Conservation (phyloP, 2,888 invertebrate species). For the Eurois occulta region DNA sequence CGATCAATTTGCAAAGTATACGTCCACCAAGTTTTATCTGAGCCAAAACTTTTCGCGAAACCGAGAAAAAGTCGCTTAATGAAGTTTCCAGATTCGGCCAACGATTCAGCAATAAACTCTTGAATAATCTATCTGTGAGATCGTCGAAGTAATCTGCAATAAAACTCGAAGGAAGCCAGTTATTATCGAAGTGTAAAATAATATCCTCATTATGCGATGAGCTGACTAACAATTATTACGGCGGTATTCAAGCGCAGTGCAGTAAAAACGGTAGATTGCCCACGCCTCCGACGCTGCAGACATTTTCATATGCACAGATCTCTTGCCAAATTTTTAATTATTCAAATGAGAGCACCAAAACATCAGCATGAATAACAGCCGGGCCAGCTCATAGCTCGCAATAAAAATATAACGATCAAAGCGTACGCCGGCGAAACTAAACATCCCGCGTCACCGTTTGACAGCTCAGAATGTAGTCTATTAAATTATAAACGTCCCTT, state of each 20-base stretch:
- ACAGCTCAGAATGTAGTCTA: slow-evolving; percentile 82
- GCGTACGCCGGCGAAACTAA: slow-evolving; percentile 63
- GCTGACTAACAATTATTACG: slow-evolving; percentile 73
- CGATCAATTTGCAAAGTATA: slow-evolving; percentile 60
- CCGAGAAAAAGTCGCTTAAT: slow-evolving; percentile 59
- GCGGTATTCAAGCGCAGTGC: slow-evolving; percentile 75
- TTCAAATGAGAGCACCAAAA: slow-evolving; percentile 75
- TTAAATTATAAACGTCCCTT: slow-evolving; percentile 85
- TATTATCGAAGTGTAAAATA: slow-evolving; percentile 73
- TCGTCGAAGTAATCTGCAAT: slow-evolving; percentile 57
- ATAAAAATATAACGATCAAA: slow-evolving; percentile 72
- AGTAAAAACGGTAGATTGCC: slow-evolving; percentile 74
- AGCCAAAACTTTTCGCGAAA: slow-evolving; percentile 52
- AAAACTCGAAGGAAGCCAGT: slow-evolving; percentile 63
- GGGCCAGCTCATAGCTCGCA: slow-evolving; percentile 60
- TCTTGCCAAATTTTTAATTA: slow-evolving; percentile 83
- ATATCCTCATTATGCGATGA: slow-evolving; percentile 72
- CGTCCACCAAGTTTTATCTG: slow-evolving; percentile 48
- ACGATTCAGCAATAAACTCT: slow-evolving; percentile 57
- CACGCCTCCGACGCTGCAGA: slow-evolving; percentile 70
- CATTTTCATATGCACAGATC: slow-evolving; percentile 70
- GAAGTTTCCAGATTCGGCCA: slow-evolving; percentile 62
- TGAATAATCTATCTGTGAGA: slow-evolving; percentile 54
- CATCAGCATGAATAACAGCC: slow-evolving; percentile 70
- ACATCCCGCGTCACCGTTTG: slow-evolving; percentile 76